phyloP scores from a whole-genome alignment of 2,797 vertebrate species.

The Sebastes matsubarae region DNA sequence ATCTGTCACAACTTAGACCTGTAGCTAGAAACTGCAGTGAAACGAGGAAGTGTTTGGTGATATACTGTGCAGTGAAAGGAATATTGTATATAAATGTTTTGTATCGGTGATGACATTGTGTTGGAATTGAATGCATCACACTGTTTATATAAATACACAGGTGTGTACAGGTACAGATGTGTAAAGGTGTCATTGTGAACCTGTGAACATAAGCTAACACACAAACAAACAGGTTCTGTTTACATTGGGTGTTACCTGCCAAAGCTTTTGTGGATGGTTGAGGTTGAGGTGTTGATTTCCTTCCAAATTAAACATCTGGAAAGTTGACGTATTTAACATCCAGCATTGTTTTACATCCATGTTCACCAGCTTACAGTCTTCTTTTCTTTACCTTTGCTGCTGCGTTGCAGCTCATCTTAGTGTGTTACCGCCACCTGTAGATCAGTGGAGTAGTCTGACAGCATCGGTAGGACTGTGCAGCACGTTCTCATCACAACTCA shows the following conservation, averaged over 20 bases:
- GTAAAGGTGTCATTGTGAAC: no score
- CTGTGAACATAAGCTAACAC: no score
- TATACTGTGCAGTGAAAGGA: neutral
- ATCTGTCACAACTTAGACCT: no score
- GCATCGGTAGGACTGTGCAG: neutral
- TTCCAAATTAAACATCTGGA: neutral
- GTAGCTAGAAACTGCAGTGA: neutral
- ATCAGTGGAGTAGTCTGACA: neutral
- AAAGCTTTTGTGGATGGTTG: neutral
- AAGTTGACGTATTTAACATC: no score
- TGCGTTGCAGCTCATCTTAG: neutral
- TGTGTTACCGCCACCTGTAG: neutral
- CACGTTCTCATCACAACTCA: no score
- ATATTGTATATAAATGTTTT: neutral
- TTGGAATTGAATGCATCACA: neutral
- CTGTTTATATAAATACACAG: neutral
- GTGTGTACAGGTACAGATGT: neutral
- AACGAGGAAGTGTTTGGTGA: neutral
- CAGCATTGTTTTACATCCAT: neutral
- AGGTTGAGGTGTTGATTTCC: neutral
- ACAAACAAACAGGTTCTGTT: no score
- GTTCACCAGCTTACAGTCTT: neutral
- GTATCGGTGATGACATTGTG: neutral
- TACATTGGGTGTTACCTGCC: no score
- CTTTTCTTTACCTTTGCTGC: neutral